Base-by-base conservation (phyloP, 2,113 vertebrate genomes). In the Abramis brama region DNA sequence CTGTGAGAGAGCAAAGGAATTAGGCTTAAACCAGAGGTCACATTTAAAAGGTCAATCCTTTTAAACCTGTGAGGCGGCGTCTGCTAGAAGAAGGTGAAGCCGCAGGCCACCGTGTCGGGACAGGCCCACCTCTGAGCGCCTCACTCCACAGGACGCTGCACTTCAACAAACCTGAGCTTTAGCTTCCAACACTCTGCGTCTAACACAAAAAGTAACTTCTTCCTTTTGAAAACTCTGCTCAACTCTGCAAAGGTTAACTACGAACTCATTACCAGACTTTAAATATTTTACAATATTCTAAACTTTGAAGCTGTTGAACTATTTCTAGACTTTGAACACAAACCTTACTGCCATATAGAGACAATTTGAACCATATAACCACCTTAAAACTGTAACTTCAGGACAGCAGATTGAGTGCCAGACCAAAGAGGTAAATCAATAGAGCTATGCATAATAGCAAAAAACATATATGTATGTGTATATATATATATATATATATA, bases 291-390 rank as follows among this genome's bases (percentile, higher is more conserved):
- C 5, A 55, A 33, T 55, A 27, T 33, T 77, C 27, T 55, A 77
- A 19, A 33, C 4, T 55, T 55, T 52, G 33, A 33, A 76, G 30
- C 66, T 66, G 77, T 78, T 78, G 27, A 43, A 36, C 62, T 30
- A 13, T 71, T 52, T 66, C 36, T 59, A 60, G 55, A 25, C 87
- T 74, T 47, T 83, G 75, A 85, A 91, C 89, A 90, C 50, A 7
- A n/a, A 33, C 25, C 47, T 23, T 77, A 79, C 85, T 86, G 90
- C 86, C 87, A 79, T 33, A 88, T 68, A 87, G 78, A 6, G 17
- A 87, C 27, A 36, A 36, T 5, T 36, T 59, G 1, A 36, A 4
- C 52, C 27, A 57, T 59, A 57, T 59, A 57, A 4, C 9, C 27
- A 33, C 3, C 23, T 25, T 60, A 62, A n/a, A 76, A 43, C 21